Evolutionary conservation across 2,797 vertebrate species (phyloP).

Genomic region (Carapus acus): DNA sequence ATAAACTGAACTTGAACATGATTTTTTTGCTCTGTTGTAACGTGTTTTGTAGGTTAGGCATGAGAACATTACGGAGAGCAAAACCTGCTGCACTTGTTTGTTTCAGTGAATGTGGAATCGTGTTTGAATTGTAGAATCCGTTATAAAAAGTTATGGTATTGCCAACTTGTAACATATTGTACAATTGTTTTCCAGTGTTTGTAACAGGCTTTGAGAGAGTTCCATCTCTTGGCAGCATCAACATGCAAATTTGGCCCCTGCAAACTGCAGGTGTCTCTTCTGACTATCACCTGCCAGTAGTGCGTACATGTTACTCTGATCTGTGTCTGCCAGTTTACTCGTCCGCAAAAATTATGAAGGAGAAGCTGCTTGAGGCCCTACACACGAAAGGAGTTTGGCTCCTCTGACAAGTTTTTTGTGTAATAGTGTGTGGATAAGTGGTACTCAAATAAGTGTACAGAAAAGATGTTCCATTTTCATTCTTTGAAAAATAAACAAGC

Average conservation of each 20-base stretch:
- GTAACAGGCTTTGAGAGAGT: constrained; percentile 69
- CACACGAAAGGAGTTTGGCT: constrained; percentile 52
- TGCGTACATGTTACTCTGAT: constrained; percentile 55
- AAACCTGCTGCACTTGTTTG: too few species aligned
- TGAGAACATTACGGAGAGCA: too few species aligned
- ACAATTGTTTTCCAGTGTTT: constrained; percentile 59
- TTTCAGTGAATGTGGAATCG: too few species aligned
- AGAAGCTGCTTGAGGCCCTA: constrained; percentile 59
- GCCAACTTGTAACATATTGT: neutral
- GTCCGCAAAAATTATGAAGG: constrained; percentile 49
- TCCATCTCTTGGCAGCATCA: constrained; percentile 54
- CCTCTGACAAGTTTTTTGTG: too few species aligned
- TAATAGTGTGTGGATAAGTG: too few species aligned
- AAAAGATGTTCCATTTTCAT: too few species aligned
- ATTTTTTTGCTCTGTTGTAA: too few species aligned
- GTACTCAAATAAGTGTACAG: too few species aligned
- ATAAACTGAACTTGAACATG: too few species aligned
- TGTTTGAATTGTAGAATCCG: too few species aligned
- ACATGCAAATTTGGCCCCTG: constrained; percentile 47
- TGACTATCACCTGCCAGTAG: constrained; percentile 60
- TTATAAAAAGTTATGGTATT: neutral
- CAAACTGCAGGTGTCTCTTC: neutral
- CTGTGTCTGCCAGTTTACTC: constrained; percentile 64
- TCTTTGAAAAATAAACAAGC: too few species aligned
- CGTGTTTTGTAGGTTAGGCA: too few species aligned